Evolutionary conservation across 2,797 vertebrate species (phyloP), one percentile per base, ranked within the genome.

Genomic region (Sebastes taczanowskii): DNA sequence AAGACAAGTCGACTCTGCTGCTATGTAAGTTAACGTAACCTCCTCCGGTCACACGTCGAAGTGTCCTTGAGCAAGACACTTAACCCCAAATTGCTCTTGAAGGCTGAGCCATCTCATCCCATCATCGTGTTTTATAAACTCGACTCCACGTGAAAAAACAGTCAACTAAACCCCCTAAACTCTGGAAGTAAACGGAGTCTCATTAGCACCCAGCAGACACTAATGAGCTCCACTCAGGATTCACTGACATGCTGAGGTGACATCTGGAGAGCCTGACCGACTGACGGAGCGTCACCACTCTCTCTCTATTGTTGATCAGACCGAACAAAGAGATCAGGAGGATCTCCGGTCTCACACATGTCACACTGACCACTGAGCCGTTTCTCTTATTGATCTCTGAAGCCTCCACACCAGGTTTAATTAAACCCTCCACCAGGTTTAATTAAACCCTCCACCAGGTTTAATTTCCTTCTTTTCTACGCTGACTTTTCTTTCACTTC

Each of bases 231-330:
- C 22, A 2, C 35, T 77, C 73, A 32, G 61, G 1, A 8, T 62
- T 65, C 83, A 64, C 59, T 18, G 11, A 16, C 52, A 29, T 2
- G 34, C 74, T 52, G 32, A 58, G 32, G n/a, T 1, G 78, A 79
- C 86, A 88, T 67, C 38, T 60, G 83, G 75, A 67, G 64, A 85
- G 61, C 86, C 32, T 6, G 63, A 9, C 35, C 13, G 5, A 38
- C 38, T 42, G 38, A 16, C 38, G 38, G 13, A 42, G 38, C 38
- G 38, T 16, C 42, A 46, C 13, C 38, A 56, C 73, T 38, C 6
- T 9, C 60, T 34, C 64, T 11, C 69, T 38, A 16, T 66, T 76
- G 76, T 77, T 62, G 55, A 23, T n/a, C 4, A 1, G 8, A 10
- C 18, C 0, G 29, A 68, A 78, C 81, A 83, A 79, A 79, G 63